Conservation (phyloP, 2,113 vertebrate genomes). For the Eolophus roseicapilla region DNA sequence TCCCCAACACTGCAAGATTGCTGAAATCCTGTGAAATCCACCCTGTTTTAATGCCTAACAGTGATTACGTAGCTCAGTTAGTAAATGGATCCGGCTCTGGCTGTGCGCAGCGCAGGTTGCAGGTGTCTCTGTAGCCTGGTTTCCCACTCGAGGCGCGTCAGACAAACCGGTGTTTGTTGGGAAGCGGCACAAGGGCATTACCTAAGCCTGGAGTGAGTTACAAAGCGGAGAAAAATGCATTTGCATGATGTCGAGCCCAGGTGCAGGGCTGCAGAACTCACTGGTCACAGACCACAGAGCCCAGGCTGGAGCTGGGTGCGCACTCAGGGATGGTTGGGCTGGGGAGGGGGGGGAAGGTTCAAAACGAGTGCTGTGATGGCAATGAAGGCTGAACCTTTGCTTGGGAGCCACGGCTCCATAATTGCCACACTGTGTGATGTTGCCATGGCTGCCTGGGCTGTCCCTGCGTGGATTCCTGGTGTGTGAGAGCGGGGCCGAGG, state of each 20-base stretch:
- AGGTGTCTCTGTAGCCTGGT: background rate
- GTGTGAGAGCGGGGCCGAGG: slow-evolving; percentile 27
- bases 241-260: background rate
- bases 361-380: background rate
- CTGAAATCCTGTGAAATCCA: background rate
- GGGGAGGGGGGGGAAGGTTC: background rate
- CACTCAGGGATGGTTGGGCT: background rate
- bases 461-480: slow-evolving; percentile 38
- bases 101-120: rapidly evolving
- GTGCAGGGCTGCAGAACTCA: background rate
- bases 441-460: slow-evolving; percentile 57
- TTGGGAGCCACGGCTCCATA: slow-evolving; percentile 15
- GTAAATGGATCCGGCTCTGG: rapidly evolving
- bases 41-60: background rate
- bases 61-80: background rate
- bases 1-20: background rate
- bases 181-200: rapidly evolving
- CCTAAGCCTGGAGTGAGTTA: background rate
- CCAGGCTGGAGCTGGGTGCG: background rate
- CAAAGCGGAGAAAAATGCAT: background rate
- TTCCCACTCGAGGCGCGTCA: background rate
- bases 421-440: slow-evolving; percentile 52
- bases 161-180: background rate
- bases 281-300: background rate
- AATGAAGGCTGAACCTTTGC: background rate